Percentiles rank a stretch among this genome's conserved stretches.
These are phyloP conservation scores for Triplophysa siluroides DNA, from an alignment of 2,113 vertebrate species.

Conservation along the genomic window DNA sequence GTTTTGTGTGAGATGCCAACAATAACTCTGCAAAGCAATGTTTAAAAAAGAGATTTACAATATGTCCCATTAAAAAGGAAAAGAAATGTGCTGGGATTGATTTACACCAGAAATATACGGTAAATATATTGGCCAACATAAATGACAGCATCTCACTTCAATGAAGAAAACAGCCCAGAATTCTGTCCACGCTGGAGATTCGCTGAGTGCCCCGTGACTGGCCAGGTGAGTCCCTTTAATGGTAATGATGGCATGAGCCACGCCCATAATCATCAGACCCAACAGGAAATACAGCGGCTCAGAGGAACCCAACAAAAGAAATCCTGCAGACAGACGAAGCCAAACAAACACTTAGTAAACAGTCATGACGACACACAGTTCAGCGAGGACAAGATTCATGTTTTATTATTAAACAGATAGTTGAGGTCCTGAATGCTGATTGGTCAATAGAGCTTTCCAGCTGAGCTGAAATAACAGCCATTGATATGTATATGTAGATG, in stretches of 20 bases:
- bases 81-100: too few species aligned
- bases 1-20: too few species aligned
- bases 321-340: constrained; percentile 70
- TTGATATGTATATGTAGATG: too few species aligned
- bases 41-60: too few species aligned
- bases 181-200: constrained; percentile 79
- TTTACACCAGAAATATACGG: too few species aligned
- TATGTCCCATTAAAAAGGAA: too few species aligned
- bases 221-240: constrained; percentile 90
- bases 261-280: constrained; percentile 78
- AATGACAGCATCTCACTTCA: constrained; percentile 76
- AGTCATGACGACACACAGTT: background rate
- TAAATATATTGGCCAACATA: background rate
- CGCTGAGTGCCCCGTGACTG: constrained; percentile 82
- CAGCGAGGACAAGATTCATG: background rate
- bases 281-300: constrained; percentile 66
- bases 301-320: constrained; percentile 80
- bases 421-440: too few species aligned
- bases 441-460: too few species aligned
- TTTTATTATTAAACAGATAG: too few species aligned
- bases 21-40: background rate
- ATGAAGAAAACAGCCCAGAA: constrained; percentile 90
- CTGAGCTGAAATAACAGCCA: too few species aligned
- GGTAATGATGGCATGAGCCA: constrained; percentile 80
- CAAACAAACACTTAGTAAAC: background rate